These are phyloP conservation scores for Calyptommatus sinebrachiatus DNA, from an alignment of 2,113 vertebrate genomes.

Conservation along the genomic window DNA sequence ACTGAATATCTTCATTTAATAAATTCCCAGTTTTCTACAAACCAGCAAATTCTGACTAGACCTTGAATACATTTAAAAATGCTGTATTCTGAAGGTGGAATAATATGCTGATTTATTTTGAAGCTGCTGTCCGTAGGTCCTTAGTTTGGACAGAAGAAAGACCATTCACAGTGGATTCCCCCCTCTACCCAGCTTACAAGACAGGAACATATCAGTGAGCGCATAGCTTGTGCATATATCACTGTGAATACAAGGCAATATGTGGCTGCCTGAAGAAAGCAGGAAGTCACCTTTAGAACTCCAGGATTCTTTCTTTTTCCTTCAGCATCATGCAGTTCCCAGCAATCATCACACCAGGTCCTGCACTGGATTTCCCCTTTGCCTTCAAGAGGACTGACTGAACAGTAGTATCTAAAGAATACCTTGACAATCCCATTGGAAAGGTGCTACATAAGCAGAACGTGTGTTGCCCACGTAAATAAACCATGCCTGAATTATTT, in stretches of 20 bases:
- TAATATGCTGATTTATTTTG: background rate
- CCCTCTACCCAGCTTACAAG: background rate
- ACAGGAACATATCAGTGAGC: background rate
- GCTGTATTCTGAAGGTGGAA: background rate
- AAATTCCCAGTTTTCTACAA: background rate
- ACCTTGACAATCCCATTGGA: slow-evolving; percentile 28
- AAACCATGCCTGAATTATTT: slow-evolving; percentile 37
- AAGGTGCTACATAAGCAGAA: slow-evolving; percentile 38
- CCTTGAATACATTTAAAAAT: background rate
- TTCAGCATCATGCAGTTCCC: too few species aligned
- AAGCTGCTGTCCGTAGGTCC: background rate
- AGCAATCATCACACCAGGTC: slow-evolving; percentile 9
- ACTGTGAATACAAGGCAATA: background rate
- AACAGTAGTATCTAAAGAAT: slow-evolving; percentile 15
- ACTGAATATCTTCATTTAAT: background rate
- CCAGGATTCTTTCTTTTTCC: too few species aligned
- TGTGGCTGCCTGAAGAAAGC: background rate
- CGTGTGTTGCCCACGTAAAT: slow-evolving; percentile 36
- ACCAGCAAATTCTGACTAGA: background rate
- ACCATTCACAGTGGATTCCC: background rate
- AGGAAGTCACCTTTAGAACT: too few species aligned
- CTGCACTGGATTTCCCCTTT: slow-evolving; percentile 5
- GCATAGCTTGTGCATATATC: background rate
- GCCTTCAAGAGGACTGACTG: slow-evolving; percentile 39
- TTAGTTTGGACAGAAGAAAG: background rate